These are phyloP conservation scores for Anguilla megastoma DNA, from an alignment of 2,797 vertebrate species.

Conservation along the genomic window DNA sequence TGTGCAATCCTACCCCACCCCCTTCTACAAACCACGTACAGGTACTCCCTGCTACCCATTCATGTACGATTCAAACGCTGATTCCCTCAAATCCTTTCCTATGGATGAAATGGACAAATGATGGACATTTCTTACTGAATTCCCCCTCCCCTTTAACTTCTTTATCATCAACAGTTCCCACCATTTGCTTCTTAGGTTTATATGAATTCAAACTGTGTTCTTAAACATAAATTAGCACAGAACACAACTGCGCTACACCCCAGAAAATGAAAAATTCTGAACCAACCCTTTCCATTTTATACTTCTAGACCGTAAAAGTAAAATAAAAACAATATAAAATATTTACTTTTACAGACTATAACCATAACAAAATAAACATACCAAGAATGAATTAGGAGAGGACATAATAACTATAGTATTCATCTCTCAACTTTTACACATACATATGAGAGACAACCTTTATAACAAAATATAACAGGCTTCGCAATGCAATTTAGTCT, in stretches of 20 bases:
- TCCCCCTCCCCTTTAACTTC: not conserved
- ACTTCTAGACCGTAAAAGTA: constrained; percentile 63
- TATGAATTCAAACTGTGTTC: constrained; percentile 36
- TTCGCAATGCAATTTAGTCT: not conserved
- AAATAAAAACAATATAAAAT: constrained; percentile 65
- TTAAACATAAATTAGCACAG: constrained; percentile 50
- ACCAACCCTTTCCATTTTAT: constrained; percentile 68
- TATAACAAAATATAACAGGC: not conserved
- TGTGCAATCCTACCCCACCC: not conserved
- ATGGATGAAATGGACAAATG: not conserved
- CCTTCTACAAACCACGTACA: not conserved
- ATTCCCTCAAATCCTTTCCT: not conserved
- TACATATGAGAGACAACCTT: not conserved
- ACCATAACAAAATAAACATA: constrained; percentile 69
- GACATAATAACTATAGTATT: constrained; percentile 64
- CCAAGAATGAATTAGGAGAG: constrained; percentile 63
- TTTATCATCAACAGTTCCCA: not conserved
- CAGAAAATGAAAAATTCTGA: constrained; percentile 55
- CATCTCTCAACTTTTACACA: constrained; percentile 36
- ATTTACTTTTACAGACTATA: constrained; percentile 77
- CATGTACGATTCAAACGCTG: not conserved
- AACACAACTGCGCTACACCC: constrained; percentile 48
- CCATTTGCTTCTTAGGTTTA: not conserved
- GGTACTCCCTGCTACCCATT: not conserved
- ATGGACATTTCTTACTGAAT: not conserved